phyloP scores from a whole-genome alignment of 2,113 vertebrate genomes.

The Stegastes partitus region DNA sequence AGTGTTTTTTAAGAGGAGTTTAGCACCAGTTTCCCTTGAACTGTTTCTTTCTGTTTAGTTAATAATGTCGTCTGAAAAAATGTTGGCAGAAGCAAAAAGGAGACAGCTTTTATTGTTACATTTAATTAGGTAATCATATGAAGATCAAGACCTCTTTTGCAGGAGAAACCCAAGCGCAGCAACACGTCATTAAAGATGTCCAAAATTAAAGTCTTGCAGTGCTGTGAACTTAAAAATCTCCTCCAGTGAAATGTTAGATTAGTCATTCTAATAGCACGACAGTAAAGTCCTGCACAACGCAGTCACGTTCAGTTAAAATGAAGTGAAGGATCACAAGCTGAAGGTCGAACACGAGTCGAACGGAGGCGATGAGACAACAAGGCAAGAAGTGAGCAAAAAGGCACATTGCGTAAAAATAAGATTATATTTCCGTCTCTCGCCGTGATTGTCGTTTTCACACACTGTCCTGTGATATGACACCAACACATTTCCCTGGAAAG shows the following conservation, averaged over 20 bases:
- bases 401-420: not conserved
- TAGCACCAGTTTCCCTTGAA: not conserved
- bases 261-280: not conserved
- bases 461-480: slow-evolving; percentile 21
- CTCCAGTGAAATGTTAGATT: not conserved
- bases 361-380: not conserved
- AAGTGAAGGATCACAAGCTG: not conserved
- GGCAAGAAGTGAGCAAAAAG: slow-evolving; percentile 4
- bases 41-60: not conserved
- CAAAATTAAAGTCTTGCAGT: too few relatives aligned
- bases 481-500: not conserved
- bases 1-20: not conserved
- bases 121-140: not conserved
- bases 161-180: not conserved
- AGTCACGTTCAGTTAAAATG: slow-evolving; percentile 10
- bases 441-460: slow-evolving; percentile 32
- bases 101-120: not conserved
- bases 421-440: slow-evolving; percentile 5
- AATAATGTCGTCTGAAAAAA: not conserved
- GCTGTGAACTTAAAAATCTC: not conserved
- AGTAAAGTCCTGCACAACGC: not conserved
- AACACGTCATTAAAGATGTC: too few relatives aligned
- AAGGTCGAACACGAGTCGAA: not conserved
- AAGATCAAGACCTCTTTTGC: not conserved
- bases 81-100: not conserved